Percentiles rank a stretch among this genome's conserved stretches.
Evolutionary conservation across 2,797 vertebrate species (phyloP).

Genomic region (Remorina albescens): DNA sequence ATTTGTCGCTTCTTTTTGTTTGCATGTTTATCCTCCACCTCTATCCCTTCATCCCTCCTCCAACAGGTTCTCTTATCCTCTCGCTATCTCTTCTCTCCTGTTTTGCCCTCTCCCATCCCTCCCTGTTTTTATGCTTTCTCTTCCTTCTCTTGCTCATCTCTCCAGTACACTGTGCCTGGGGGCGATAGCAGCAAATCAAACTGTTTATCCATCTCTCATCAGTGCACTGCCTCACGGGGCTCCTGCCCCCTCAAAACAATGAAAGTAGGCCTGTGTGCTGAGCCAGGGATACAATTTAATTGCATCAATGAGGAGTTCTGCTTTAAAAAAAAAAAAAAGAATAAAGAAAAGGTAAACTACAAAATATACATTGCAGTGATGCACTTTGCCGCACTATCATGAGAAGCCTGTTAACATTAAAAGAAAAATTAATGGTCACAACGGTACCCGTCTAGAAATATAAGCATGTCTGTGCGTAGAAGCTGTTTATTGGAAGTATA

Average conservation of each 20-base stretch:
- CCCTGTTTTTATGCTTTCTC: conserved; percentile 68
- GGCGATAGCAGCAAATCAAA: conserved; percentile 87
- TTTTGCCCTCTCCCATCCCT: conserved; percentile 75
- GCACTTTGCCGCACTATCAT: conserved; percentile 52
- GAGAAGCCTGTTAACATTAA: conserved; percentile 60
- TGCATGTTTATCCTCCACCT: conserved; percentile 79
- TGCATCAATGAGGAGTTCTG: conserved; percentile 80
- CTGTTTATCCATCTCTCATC: conserved; percentile 88
- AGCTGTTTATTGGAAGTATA: conserved; percentile 62
- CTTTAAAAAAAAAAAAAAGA: conserved; percentile 50
- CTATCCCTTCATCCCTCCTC: conserved; percentile 72
- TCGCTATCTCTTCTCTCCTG: conserved; percentile 70
- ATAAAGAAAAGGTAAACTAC: conserved; percentile 51
- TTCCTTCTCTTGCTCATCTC: conserved; percentile 77
- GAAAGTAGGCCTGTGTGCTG: conserved; percentile 76
- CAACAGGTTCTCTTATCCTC: conserved; percentile 79
- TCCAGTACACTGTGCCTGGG: conserved; percentile 89
- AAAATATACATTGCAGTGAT: conserved; percentile 53
- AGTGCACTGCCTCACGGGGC: conserved; percentile 78
- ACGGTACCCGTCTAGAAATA: conserved; percentile 20
- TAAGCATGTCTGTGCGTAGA: conserved; percentile 33
- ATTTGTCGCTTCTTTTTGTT: conserved; percentile 80
- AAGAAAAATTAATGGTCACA: conserved; percentile 39
- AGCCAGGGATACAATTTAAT: conserved; percentile 82
- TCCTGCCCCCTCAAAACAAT: conserved; percentile 85